Evolutionary conservation across 23 tunicate species (phyloP).

Genomic region (Trididemnum nubilum): DNA sequence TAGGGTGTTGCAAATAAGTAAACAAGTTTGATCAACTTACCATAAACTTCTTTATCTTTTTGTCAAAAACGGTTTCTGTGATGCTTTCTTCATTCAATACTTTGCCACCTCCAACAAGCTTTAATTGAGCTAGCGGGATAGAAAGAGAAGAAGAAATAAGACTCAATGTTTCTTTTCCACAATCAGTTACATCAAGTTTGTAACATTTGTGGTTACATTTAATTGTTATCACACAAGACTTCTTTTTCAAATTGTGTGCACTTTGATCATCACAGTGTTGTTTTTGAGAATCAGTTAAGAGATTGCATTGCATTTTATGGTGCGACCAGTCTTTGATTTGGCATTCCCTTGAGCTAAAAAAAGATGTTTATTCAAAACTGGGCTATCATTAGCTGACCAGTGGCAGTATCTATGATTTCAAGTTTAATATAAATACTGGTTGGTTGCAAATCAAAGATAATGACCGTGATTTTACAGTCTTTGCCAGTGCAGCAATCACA

Average conservation of each 20-base stretch:
- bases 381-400: no score
- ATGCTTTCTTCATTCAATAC: slow-evolving; percentile 46
- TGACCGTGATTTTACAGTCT: no score
- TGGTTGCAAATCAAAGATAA: no score
- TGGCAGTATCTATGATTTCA: no score
- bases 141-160: slow-evolving; percentile 17
- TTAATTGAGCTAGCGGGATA: slow-evolving; percentile 40
- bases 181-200: slow-evolving; percentile 11
- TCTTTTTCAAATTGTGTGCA: background rate
- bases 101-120: slow-evolving; percentile 59
- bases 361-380: background rate
- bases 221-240: background rate
- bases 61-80: slow-evolving; percentile 16
- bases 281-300: background rate
- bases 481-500: no score
- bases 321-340: slow-evolving; percentile 30
- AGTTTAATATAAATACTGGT: no score
- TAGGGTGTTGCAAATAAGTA: no score
- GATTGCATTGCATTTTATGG: background rate
- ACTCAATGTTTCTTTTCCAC: slow-evolving; percentile 3
- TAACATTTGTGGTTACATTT: slow-evolving; percentile 31
- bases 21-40: background rate
- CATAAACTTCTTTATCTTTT: slow-evolving; percentile 35
- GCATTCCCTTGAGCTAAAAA: slow-evolving; percentile 22
- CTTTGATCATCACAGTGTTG: background rate